Evolutionary conservation across 37 sponge, comb jelly and placozoan genomes (phyloP).

Genomic region (Ephydatia muelleri): DNA sequence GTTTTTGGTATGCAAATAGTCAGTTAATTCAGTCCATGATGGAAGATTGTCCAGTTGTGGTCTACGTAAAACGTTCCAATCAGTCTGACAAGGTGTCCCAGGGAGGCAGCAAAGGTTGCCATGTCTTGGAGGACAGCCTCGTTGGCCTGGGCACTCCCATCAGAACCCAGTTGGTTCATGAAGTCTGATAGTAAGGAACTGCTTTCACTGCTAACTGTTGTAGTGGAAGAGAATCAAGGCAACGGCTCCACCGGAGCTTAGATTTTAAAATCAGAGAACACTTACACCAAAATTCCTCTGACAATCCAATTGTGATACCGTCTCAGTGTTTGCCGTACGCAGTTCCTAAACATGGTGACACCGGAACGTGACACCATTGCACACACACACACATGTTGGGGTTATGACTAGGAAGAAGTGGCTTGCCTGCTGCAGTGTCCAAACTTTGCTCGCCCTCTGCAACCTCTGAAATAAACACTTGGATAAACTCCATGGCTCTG

Average conservation of each 20-base stretch:
- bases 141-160: constrained; percentile 40
- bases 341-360: constrained; percentile 43
- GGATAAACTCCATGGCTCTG: constrained; percentile 82
- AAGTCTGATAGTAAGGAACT: constrained; percentile 69
- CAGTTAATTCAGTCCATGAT: constrained; percentile 7
- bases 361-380: constrained; percentile 2
- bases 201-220: constrained; percentile 73
- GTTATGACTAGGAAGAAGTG: constrained; percentile 17
- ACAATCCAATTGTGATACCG: constrained; percentile 80
- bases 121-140: constrained; percentile 59
- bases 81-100: constrained; percentile 25
- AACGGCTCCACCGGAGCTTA: background rate
- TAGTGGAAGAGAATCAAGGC: background rate
- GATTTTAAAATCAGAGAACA: too few relatives aligned
- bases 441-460: constrained; percentile 73
- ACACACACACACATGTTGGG: background rate
- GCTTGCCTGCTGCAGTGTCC: constrained; percentile 72
- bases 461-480: constrained; percentile 63
- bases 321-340: constrained; percentile 72
- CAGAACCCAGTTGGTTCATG: constrained; percentile 48
- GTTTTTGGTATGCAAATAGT: too few relatives aligned
- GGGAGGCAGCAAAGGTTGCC: constrained; percentile 28
- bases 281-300: too few relatives aligned
- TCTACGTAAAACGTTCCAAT: constrained; percentile 46
- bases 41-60: too few relatives aligned